These are phyloP conservation scores for Chirona hameri DNA, from an alignment of 2,888 invertebrate species.

Conservation along the genomic window DNA sequence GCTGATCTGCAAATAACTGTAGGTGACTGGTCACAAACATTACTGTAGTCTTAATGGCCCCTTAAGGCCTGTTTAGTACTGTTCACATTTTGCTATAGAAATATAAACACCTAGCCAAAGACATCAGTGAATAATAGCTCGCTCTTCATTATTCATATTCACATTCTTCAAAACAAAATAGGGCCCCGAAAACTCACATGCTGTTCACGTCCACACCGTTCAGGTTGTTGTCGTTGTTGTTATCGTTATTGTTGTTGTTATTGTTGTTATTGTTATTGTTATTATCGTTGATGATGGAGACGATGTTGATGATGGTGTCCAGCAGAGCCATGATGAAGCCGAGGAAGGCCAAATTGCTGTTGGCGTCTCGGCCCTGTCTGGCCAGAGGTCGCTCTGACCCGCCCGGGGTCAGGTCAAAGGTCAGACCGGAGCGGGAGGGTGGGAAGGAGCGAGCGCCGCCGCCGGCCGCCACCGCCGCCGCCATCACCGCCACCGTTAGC, in stretches of 20 bases:
- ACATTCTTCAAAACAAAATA: background rate
- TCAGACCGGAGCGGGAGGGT: background rate
- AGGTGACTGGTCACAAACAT: no score
- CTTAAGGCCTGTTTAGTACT: no score
- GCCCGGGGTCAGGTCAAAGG: background rate
- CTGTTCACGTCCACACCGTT: constrained; percentile 31
- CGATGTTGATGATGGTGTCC: constrained; percentile 36
- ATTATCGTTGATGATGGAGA: constrained; percentile 35
- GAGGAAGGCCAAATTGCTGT: constrained; percentile 35
- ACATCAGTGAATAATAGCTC: no score
- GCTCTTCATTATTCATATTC: no score
- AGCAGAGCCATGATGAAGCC: constrained; percentile 36
- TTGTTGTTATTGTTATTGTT: constrained; percentile 38
- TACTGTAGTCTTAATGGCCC: no score
- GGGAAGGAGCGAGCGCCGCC: background rate
- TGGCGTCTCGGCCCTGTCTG: constrained; percentile 33
- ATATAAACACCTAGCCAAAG: no score
- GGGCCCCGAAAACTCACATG: constrained; percentile 24
- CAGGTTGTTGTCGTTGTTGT: constrained; percentile 34
- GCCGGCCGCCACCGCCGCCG: background rate
- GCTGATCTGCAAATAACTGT: no score
- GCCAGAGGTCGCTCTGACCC: background rate
- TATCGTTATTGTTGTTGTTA: constrained; percentile 34
- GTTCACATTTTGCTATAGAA: no score
- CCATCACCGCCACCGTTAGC: background rate